Evolutionary conservation across 1,140 invertebrate genomes (phyloP).

Genomic region (Pseudomyrmex flavicornis): DNA sequence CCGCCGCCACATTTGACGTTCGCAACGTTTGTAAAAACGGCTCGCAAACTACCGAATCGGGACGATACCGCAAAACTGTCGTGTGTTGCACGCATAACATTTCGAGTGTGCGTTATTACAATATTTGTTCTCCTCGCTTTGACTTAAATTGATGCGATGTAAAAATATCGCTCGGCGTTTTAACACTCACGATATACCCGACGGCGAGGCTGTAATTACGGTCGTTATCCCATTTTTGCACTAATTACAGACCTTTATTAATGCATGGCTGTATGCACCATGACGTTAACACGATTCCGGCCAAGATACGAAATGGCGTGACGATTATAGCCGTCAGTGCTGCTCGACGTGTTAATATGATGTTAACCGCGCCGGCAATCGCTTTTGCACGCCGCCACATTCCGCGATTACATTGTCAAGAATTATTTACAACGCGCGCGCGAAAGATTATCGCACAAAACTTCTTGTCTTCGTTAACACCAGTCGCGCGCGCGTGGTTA

Average conservation of each 20-base stretch:
- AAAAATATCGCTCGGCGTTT: conserved; percentile 24
- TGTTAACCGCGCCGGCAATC: conserved; percentile 34
- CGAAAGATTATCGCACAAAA: neutral
- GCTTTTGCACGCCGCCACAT: neutral
- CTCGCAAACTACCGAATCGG: neutral
- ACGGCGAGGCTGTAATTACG: neutral
- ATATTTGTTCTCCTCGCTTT: conserved; percentile 16
- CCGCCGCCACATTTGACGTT: neutral
- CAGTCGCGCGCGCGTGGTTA: too few species aligned
- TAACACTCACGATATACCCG: neutral
- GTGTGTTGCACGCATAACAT: too few species aligned
- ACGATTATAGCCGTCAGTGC: conserved; percentile 41
- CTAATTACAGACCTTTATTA: conserved; percentile 47
- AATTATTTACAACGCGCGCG: conserved; percentile 30
- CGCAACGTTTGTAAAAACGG: neutral
- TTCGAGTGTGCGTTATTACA: neutral
- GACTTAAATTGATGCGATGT: neutral
- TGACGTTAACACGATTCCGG: conserved; percentile 49
- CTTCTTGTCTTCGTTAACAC: too few species aligned
- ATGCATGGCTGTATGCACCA: conserved; percentile 5
- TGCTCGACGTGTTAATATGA: conserved; percentile 37
- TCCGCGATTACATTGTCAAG: conserved; percentile 36
- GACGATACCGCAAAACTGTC: neutral
- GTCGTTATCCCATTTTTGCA: conserved; percentile 19
- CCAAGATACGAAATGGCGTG: conserved; percentile 54